Percentiles rank a stretch among this genome's conserved stretches.
These are phyloP conservation scores for Abrostola tripartita DNA, from an alignment of 2,888 invertebrate genomes.

Conservation along the genomic window DNA sequence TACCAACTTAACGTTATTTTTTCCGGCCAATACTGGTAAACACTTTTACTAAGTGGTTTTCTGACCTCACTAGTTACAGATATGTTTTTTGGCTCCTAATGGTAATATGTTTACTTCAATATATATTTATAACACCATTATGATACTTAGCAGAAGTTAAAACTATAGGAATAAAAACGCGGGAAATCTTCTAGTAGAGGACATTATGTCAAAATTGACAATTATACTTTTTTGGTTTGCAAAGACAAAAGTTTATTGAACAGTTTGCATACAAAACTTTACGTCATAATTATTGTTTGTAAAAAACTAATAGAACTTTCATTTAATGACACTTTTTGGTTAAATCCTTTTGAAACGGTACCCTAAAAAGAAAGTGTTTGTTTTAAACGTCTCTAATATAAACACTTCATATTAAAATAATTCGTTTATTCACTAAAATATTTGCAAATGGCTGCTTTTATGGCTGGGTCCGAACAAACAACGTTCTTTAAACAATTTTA, in stretches of 20 bases:
- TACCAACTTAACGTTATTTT: constrained; percentile 47
- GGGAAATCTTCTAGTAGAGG: background rate
- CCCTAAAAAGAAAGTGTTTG: no score
- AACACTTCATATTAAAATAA: background rate
- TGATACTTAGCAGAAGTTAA: constrained; percentile 4
- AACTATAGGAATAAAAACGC: constrained; percentile 12
- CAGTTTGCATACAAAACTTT: background rate
- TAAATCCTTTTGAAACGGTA: no score
- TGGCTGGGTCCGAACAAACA: background rate
- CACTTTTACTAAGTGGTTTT: constrained; percentile 51
- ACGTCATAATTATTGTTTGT: background rate
- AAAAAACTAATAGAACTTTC: background rate
- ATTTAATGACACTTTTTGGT: no score
- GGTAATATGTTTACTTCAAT: constrained; percentile 23
- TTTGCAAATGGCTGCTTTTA: background rate
- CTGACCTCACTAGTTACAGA: constrained; percentile 22
- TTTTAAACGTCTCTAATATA: background rate
- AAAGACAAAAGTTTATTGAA: background rate
- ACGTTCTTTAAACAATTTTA: constrained; percentile 27
- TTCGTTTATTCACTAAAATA: background rate
- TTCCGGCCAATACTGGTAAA: constrained; percentile 54
- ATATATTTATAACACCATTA: constrained; percentile 23
- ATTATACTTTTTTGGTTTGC: background rate
- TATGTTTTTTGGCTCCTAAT: constrained; percentile 14
- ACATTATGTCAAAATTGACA: constrained; percentile 7